These are phyloP conservation scores for Panonychus citri DNA, from an alignment of 1,140 invertebrate species.

Conservation along the genomic window DNA sequence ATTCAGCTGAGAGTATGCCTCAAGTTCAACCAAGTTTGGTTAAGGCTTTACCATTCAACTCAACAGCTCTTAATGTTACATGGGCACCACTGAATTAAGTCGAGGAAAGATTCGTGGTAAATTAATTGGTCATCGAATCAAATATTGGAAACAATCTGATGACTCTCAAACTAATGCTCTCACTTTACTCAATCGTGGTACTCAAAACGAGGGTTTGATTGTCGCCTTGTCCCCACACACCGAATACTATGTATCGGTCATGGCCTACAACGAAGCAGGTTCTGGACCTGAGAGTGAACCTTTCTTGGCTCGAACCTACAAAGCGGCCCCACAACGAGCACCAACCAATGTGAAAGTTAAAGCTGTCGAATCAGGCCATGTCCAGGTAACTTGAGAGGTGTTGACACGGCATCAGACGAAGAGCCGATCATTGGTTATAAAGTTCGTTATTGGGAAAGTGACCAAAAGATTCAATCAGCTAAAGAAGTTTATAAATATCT, in stretches of 20 bases:
- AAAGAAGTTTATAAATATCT: slow-evolving; percentile 40
- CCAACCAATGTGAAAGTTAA: slow-evolving; percentile 66
- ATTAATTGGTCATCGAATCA: slow-evolving; percentile 72
- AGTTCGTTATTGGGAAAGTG: slow-evolving; percentile 70
- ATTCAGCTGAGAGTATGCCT: slow-evolving; percentile 80
- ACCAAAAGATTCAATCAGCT: slow-evolving; percentile 70
- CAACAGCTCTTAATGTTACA: slow-evolving; percentile 67
- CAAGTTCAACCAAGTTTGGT: slow-evolving; percentile 63
- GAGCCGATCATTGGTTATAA: slow-evolving; percentile 84
- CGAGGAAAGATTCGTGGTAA: slow-evolving; percentile 63
- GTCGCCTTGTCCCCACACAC: slow-evolving; percentile 77
- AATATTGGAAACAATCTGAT: slow-evolving; percentile 55
- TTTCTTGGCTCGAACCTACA: slow-evolving; percentile 34
- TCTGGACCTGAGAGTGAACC: slow-evolving; percentile 80
- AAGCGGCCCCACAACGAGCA: slow-evolving; percentile 59
- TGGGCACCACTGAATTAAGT: slow-evolving; percentile 66
- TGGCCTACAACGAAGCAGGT: slow-evolving; percentile 84
- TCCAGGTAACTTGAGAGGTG: slow-evolving; percentile 75
- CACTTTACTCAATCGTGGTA: slow-evolving; percentile 57
- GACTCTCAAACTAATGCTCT: slow-evolving; percentile 51
- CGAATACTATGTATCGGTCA: slow-evolving; percentile 75
- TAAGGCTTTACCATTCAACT: slow-evolving; percentile 50
- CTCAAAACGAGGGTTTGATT: slow-evolving; percentile 54
- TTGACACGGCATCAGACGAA: slow-evolving; percentile 53
- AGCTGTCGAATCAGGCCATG: slow-evolving; percentile 55